Evolutionary conservation across 2,113 vertebrate genomes (phyloP).

Genomic region (Chloropsis cyanopogon): DNA sequence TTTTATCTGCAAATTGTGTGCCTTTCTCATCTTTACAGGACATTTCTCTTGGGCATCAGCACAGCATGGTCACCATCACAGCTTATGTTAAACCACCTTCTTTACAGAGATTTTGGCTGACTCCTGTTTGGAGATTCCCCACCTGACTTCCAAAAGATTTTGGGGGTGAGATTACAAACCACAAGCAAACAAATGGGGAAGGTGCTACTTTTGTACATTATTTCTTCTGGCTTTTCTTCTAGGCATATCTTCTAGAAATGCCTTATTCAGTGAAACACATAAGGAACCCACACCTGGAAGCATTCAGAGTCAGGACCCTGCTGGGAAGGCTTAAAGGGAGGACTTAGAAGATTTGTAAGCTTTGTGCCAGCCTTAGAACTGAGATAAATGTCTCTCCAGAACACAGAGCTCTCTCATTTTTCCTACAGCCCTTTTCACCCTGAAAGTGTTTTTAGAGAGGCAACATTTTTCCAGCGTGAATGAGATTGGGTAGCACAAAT

Average conservation of each 20-base stretch:
- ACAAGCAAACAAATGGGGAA: rapidly evolving
- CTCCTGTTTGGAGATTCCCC: not conserved
- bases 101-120: not conserved
- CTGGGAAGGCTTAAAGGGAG: not conserved
- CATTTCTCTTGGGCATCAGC: not conserved
- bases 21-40: not conserved
- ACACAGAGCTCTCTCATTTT: not conserved
- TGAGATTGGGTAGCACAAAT: not conserved
- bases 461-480: not conserved
- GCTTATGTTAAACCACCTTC: not conserved
- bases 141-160: not conserved
- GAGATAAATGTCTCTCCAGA: not conserved
- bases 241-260: not conserved
- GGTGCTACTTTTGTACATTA: not conserved
- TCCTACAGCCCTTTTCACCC: not conserved
- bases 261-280: not conserved
- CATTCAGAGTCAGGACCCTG: not conserved
- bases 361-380: not conserved
- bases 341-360: not conserved
- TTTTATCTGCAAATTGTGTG: not conserved
- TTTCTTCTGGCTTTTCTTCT: not conserved
- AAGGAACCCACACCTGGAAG: not conserved
- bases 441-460: not conserved
- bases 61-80: not conserved
- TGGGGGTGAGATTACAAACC: not conserved